phyloP scores from a whole-genome alignment of 2,888 invertebrate genomes.

The Panorpa germanica region DNA sequence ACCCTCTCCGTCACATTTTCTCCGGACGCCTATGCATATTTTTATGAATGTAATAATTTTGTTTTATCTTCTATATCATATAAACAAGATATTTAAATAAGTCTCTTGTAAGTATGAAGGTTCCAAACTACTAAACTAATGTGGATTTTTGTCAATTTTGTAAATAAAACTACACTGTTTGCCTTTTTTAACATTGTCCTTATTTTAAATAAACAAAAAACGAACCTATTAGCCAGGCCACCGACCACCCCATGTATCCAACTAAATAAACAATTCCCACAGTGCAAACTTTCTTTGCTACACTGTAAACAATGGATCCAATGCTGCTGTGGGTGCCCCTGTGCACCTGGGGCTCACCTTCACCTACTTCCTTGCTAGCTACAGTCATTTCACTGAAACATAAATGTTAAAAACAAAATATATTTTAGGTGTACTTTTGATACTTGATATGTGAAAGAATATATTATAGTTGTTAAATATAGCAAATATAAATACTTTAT shows the following conservation, averaged over 20 bases:
- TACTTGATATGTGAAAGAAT: no score
- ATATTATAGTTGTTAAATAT: no score
- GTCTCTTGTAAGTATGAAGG: no score
- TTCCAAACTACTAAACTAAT: no score
- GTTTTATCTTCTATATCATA: no score
- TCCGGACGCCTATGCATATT: no score
- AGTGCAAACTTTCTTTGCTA: slow-evolving; percentile 47
- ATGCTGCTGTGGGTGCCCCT: slow-evolving; percentile 30
- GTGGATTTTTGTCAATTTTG: slow-evolving; percentile 13
- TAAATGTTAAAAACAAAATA: no score
- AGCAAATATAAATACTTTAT: no score
- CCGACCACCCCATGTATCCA: slow-evolving; percentile 74
- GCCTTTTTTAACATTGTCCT: not conserved
- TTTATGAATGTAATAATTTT: no score
- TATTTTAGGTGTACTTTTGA: no score
- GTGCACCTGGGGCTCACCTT: slow-evolving; percentile 21
- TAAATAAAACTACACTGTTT: not conserved
- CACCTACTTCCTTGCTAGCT: slow-evolving; percentile 22
- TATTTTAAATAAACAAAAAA: not conserved
- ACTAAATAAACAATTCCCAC: slow-evolving; percentile 60
- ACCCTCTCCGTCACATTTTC: no score
- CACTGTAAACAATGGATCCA: slow-evolving; percentile 36
- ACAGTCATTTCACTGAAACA: slow-evolving; percentile 27
- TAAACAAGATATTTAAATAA: no score
- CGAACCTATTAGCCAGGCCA: slow-evolving; percentile 61